Base-by-base conservation (phyloP, 1,140 invertebrate genomes). In the Halictus rubicundus region DNA sequence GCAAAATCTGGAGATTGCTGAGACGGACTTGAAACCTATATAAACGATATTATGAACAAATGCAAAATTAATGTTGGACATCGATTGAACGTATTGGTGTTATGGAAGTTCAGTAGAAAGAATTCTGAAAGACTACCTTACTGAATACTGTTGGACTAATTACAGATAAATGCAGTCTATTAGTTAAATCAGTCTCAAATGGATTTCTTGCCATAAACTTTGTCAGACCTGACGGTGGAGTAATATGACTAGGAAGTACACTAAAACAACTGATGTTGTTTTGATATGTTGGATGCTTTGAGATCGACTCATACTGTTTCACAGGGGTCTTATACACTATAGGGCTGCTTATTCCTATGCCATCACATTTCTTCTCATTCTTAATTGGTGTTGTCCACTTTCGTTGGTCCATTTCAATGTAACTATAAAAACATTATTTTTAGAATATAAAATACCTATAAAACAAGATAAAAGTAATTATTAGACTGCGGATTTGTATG, bases 1-100 rank as follows among this genome's bases (percentile, higher is more conserved):
- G 89, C 88, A 79, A 94, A 94, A 16, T 86, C 88, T 8, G 93
- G 91, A 32, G 94, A 94, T 32, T 89, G 90, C 12, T 92, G 71
- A 8, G 60, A 32, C 14, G 83, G 25, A 71, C 59, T 90, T 6
- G 79, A 72, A 42, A 87, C 81, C 89, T 91, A 65, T 52, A 21
- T 12, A 78, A 72, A 68, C 7, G 70, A 42, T 32, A 68, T 75
- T 1, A 42, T 21, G 9, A 7, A n/a, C 8, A 23, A n/a, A 61
- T 7, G 19, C 19, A 14, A 16, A 49, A 14, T 49, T 49, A 42
- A 42, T 4, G 10, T 0, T 12, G 10, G 42, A 12, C 42, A 46
- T 32, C 2, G 1, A 32, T 32, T 32, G 32, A 32, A 32, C 32
- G 5, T 2, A 32, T 32, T 3, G 1, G 12, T 42, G 12, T 42